A percentile compares a stretch with the other conserved stretches of the same genome.
Conservation (phyloP, 1,140 invertebrate genomes). For the Procambarus clarkii region DNA sequence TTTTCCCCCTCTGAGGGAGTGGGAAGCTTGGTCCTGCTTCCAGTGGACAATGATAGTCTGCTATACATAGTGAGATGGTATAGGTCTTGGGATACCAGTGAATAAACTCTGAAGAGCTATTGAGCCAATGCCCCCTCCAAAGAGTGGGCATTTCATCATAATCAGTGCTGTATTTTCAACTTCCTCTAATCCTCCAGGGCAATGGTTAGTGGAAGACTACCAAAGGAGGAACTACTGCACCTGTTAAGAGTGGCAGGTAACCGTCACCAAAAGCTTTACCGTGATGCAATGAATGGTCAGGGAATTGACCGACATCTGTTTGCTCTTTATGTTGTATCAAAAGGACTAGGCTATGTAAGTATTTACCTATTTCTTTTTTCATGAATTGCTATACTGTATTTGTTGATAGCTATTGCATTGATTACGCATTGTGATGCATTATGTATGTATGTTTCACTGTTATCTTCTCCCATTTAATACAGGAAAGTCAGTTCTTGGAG, state of each 20-base stretch:
- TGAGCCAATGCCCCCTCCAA: too few relatives aligned
- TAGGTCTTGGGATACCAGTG: too few relatives aligned
- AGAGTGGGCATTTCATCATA: too few relatives aligned
- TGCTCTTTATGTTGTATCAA: constrained; percentile 78
- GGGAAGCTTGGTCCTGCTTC: too few relatives aligned
- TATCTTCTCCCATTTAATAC: not conserved
- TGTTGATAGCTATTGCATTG: not conserved
- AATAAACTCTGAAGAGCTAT: too few relatives aligned
- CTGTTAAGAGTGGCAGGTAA: constrained; percentile 74
- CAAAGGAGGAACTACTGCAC: constrained; percentile 63
- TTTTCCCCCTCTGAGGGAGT: too few relatives aligned
- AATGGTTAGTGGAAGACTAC: constrained; percentile 74
- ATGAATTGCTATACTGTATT: not conserved
- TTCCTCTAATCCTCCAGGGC: constrained; percentile 74
- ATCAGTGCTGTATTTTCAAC: too few relatives aligned
- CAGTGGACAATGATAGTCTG: too few relatives aligned
- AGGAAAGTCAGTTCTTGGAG: constrained; percentile 67
- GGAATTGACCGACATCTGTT: constrained; percentile 79
- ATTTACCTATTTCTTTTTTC: not conserved
- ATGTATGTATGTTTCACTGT: not conserved
- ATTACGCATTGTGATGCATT: constrained; percentile 74
- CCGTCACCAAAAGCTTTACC: constrained; percentile 76
- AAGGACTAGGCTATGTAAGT: constrained; percentile 76
- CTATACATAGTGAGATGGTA: too few relatives aligned
- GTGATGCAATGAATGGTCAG: constrained; percentile 76